These are phyloP conservation scores for Pristiophorus japonicus DNA, from an alignment of 2,113 vertebrate genomes.

Conservation along the genomic window DNA sequence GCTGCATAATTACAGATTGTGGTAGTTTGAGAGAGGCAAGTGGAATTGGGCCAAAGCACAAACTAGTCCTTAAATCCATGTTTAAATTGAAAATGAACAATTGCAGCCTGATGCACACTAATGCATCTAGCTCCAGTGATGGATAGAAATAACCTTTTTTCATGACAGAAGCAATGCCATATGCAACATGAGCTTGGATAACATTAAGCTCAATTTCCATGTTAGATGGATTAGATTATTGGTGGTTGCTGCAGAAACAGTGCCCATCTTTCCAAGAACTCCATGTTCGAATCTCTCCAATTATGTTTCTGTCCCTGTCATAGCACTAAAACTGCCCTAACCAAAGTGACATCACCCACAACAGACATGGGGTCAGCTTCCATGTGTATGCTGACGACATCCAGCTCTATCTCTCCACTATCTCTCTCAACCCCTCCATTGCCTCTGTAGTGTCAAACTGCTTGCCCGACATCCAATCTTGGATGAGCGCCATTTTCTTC, in stretches of 20 bases:
- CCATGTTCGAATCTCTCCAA: background rate
- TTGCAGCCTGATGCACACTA: background rate
- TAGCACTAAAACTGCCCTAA: background rate
- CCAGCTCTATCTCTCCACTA: background rate
- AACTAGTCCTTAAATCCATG: background rate
- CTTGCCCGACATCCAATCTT: background rate
- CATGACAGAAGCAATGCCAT: background rate
- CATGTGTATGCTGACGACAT: background rate
- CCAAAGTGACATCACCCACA: background rate
- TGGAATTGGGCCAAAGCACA: background rate
- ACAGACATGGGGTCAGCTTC: background rate
- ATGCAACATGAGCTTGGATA: background rate
- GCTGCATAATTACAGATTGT: background rate
- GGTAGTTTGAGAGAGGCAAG: background rate
- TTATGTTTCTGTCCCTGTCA: background rate
- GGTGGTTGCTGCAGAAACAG: background rate
- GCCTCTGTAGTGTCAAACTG: background rate
- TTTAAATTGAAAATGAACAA: conserved; percentile 3
- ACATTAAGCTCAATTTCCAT: background rate
- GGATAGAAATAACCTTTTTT: background rate
- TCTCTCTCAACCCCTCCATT: background rate
- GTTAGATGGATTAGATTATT: background rate
- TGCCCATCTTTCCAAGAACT: background rate
- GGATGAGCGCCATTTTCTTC: background rate
- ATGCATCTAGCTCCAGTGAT: background rate